Base-by-base conservation (phyloP, 2,888 invertebrate species). In the Drosophila koepferae region DNA sequence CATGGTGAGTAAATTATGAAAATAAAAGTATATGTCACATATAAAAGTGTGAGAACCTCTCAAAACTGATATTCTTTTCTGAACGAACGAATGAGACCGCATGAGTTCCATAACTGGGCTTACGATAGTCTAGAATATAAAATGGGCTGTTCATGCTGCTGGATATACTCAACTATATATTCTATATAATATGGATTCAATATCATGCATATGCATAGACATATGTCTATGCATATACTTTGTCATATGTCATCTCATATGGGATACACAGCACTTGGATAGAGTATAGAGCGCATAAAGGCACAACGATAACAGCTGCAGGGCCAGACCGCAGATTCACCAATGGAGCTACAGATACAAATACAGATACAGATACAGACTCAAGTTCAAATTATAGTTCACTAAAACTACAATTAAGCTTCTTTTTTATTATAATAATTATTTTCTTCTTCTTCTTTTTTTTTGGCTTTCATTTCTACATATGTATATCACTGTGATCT, bases 261-360 rank as follows among this genome's bases (percentile, higher is more conserved):
- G 9, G 0, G 10, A 16, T 2, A n/a, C 9, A 44, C 58, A 3
- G 1, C 34, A 14, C 10, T 34, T 14, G 16, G 2, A 9, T 20
- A 58, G 58, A 23, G 58, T 20, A 36, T 23, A 4, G 9, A 40
- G 16, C 6, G 16, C 3, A 9, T 7, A 9, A 34, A 44, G 43
- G 16, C 56, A 44, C 20, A 72, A 63, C 68, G 73, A 72, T 73
- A 72, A 70, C 70, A 72, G 68, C 86, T 85, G 80, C 80, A 81
- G 76, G 76, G 69, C 68, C 81, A 59, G 18, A 38, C 49, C 48
- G 40, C 60, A 80, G 63, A 62, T 73, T 53, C 67, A 63, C 63
- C 71, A 63, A 66, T 23, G 23, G 23, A 23, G 23, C 3, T 65
- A 49, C 77, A 8, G 3, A 20, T 14, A 16, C 46, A 28, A 14